Base-by-base conservation (phyloP, 2,113 vertebrate species). In the Rhea pennata region DNA sequence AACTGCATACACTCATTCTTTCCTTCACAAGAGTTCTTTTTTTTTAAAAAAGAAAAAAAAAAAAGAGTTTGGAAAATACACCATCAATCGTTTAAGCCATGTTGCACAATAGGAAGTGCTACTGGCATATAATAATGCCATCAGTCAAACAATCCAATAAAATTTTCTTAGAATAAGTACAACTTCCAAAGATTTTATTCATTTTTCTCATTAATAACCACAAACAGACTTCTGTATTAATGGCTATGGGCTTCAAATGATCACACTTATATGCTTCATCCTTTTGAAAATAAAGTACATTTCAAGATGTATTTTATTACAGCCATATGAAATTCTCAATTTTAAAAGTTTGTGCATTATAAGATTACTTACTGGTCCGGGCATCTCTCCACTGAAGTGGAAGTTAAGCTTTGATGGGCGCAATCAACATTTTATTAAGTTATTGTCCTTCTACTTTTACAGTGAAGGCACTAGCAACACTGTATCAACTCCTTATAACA, bases 361-460 rank as follows among this genome's bases (percentile, higher is more conserved):
- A 62, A 39, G 36, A 44, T 14, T 24, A 3, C 46, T 12, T 71
- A 69, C 42, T 24, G 42, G 16, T 23, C 29, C 69, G 80, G 13
- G 42, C 53, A n/a, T 11, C 46, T 75, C 33, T 31, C 2, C 15
- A 26, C 23, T 67, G 8, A 31, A 7, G 46, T 2, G 64, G 23
- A 21, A 2, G 42, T 7, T 10, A 48, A 62, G 13, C 16, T 86
- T 64, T 19, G 40, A 56, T 0, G 2, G 36, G 6, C 31, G 36
- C 7, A 11, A 72, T 29, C 16, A 75, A 66, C 14, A 80, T 24
- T 5, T 23, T 15, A 24, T 5, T n/a, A 40, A 84, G 53, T 3
- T 9, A 26, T 3, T 0, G 19, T 3, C 5, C 15, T 24, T 24
- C 48, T 31, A 4, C 5, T 71, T n/a, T 2, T 79, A n/a, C 40